Conservation (phyloP, 2,888 invertebrate species). For the Lasioglossum villosulum region DNA sequence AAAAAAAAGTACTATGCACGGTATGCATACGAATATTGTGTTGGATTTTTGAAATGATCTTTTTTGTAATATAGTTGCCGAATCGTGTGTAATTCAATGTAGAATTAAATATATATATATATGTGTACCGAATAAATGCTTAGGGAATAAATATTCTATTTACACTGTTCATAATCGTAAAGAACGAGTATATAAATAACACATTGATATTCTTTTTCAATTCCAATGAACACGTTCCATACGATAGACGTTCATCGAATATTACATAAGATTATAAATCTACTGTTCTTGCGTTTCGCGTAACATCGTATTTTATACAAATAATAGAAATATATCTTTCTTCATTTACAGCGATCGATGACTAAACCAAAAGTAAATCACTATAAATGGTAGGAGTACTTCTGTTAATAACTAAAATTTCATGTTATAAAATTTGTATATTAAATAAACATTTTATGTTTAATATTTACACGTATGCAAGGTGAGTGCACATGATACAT, state of each 20-base stretch:
- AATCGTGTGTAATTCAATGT: slow-evolving; percentile 11
- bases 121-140: slow-evolving; percentile 34
- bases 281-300: background rate
- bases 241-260: slow-evolving; percentile 7
- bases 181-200: slow-evolving; percentile 42
- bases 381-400: slow-evolving; percentile 54
- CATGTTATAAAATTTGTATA: slow-evolving; percentile 77
- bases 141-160: slow-evolving; percentile 40
- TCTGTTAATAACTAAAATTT: slow-evolving; percentile 61
- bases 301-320: slow-evolving; percentile 22
- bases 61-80: slow-evolving; percentile 5
- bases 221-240: slow-evolving; percentile 22
- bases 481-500: slow-evolving; percentile 62
- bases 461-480: slow-evolving; percentile 73
- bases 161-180: slow-evolving; percentile 41
- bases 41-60: slow-evolving; percentile 8
- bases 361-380: slow-evolving; percentile 19
- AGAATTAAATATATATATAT: slow-evolving; percentile 33
- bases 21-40: slow-evolving; percentile 5
- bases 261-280: slow-evolving; percentile 23
- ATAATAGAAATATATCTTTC: slow-evolving; percentile 35
- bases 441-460: slow-evolving; percentile 78
- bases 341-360: slow-evolving; percentile 14
- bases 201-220: slow-evolving; percentile 11
- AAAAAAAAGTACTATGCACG: slow-evolving; percentile 8